phyloP scores from a whole-genome alignment of 1,140 invertebrate genomes.

The Sesamia nonagrioides region DNA sequence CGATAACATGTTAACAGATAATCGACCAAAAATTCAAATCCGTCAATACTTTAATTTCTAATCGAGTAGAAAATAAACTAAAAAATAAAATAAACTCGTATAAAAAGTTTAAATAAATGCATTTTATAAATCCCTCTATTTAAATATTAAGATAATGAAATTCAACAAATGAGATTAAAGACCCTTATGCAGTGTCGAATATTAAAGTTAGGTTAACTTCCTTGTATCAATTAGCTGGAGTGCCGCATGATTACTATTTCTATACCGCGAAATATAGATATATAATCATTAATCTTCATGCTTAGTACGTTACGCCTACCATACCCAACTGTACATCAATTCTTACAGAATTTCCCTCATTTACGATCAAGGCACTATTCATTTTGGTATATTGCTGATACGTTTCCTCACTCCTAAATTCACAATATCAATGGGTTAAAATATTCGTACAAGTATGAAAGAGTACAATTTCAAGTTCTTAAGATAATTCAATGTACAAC shows the following conservation, averaged over 20 bases:
- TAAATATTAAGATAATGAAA: constrained; percentile 81
- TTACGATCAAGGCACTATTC: constrained; percentile 84
- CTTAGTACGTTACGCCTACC: constrained; percentile 60
- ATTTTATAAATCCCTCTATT: constrained; percentile 83
- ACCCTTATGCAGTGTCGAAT: constrained; percentile 77
- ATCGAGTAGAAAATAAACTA: constrained; percentile 85
- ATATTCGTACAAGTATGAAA: constrained; percentile 77
- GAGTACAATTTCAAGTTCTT: constrained; percentile 77
- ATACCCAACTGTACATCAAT: constrained; percentile 64
- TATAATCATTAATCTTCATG: constrained; percentile 81
- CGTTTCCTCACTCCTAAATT: constrained; percentile 83
- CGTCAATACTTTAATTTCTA: constrained; percentile 74
- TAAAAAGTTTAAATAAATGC: constrained; percentile 86
- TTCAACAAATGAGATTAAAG: constrained; percentile 82
- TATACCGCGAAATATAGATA: constrained; percentile 87
- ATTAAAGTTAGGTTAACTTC: constrained; percentile 75
- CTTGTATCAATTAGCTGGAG: constrained; percentile 78
- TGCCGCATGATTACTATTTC: constrained; percentile 86
- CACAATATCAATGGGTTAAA: constrained; percentile 79
- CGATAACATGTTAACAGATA: constrained; percentile 82
- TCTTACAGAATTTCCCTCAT: constrained; percentile 76
- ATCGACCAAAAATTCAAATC: constrained; percentile 83
- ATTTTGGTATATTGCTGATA: constrained; percentile 87
- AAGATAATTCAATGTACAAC: constrained; percentile 57
- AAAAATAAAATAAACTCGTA: constrained; percentile 78